phyloP scores from a whole-genome alignment of 2,797 vertebrate genomes.

The Phataginus tetradactyla region DNA sequence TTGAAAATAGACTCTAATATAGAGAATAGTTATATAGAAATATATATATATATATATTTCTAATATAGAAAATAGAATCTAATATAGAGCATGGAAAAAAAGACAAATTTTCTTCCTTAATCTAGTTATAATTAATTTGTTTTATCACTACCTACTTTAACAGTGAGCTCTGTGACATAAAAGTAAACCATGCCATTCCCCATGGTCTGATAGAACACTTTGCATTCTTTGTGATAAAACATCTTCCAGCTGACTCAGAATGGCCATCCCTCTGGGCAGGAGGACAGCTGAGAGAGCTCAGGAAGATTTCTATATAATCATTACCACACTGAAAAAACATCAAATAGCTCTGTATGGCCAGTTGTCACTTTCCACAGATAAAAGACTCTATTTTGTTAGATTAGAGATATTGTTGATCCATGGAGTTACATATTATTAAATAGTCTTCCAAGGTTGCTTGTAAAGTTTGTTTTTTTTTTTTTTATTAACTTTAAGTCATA shows the following conservation, averaged over 20 bases:
- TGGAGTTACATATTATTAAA: neutral
- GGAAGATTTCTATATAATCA: neutral
- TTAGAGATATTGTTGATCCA: neutral
- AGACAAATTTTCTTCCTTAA: neutral
- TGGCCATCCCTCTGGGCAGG: neutral
- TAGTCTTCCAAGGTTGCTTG: neutral
- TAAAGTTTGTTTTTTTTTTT: neutral
- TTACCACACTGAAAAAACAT: neutral
- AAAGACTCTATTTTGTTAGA: neutral
- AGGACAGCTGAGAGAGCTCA: neutral
- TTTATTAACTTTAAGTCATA: neutral
- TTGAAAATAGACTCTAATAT: slow-evolving; percentile 33
- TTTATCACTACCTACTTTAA: neutral
- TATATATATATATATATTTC: too few species aligned
- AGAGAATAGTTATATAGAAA: neutral
- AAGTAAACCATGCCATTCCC: neutral
- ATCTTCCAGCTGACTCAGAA: neutral
- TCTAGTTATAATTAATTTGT: neutral
- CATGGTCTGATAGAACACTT: neutral
- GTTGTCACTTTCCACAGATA: neutral
- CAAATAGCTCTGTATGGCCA: neutral
- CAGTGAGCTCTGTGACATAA: neutral
- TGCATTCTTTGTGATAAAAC: neutral
- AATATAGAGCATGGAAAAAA: neutral
- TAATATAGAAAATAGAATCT: slow-evolving; percentile 37